Evolutionary conservation across 1,140 invertebrate species (phyloP), one percentile per base, ranked within the genome.

Genomic region (Grapholita molesta): DNA sequence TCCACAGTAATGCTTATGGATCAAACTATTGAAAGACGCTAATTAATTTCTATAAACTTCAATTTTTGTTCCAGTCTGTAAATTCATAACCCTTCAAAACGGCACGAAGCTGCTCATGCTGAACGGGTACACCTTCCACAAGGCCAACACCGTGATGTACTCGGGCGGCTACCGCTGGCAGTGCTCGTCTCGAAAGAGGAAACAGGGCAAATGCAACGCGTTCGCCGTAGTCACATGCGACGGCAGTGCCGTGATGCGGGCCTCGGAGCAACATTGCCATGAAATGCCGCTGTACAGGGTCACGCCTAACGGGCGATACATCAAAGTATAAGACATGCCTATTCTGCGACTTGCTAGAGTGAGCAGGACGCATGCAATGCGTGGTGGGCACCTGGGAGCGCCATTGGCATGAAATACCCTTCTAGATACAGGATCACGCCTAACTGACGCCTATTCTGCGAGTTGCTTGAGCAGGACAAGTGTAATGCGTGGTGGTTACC

Each of bases 41-140:
- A n/a, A n/a, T n/a, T n/a, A n/a, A 15, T n/a, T 5, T n/a, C 5
- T 7, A 15, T 5, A 42, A 42, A n/a, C n/a, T 42, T n/a, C 28
- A 3, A 68, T 42, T 68, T 38, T 64, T 11, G 6, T 73, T 76
- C 0, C 70, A 73, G 70, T 57, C 32, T 28, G 65, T 11, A 64
- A 72, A 53, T 75, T 75, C 23, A 73, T 81, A 33, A 73, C 70
- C 12, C 23, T 80, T 9, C 23, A 52, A 8, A 71, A 53, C 28
- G 79, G 73, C 4, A 74, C 65, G 3, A 48, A 65, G 5, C 30
- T 80, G 0, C 69, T 84, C 0, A 66, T 80, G 69, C 38, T 77
- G 0, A 66, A 77, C 18, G 76, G 75, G 7, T 83, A 83, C 30
- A 77, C 76, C 15, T 83, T 76, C 57, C 74, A 77, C 57, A 82